phyloP scores from a whole-genome alignment of 2,113 vertebrate species.

The Egretta garzetta region DNA sequence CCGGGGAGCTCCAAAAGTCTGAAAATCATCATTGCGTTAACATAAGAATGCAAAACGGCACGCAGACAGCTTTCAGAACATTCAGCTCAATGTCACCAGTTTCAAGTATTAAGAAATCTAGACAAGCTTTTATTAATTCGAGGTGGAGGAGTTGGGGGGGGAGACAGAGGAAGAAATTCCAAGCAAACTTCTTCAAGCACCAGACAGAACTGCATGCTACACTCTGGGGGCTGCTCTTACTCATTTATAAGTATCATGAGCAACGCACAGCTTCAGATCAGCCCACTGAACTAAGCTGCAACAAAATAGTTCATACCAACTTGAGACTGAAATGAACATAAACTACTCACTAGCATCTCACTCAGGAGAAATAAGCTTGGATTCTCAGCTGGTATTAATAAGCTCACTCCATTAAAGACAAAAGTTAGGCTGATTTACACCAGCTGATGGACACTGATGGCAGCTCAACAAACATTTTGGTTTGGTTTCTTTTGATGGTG shows the following conservation, averaged over 20 bases:
- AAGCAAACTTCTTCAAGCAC: neutral
- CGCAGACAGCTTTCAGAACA: conserved; percentile 16
- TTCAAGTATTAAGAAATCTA: neutral
- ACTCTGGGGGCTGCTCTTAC: neutral
- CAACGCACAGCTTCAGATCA: neutral
- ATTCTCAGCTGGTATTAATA: neutral
- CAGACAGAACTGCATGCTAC: neutral
- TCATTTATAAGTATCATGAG: neutral
- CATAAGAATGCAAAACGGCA: conserved; percentile 71
- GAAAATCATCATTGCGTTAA: conserved; percentile 76
- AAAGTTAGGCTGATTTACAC: neutral
- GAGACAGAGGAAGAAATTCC: neutral
- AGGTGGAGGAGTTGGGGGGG: no score
- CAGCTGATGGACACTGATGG: neutral
- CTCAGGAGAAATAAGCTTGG: neutral
- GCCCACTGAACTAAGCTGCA: neutral
- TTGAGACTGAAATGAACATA: neutral
- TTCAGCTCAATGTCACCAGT: neutral
- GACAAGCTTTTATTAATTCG: neutral
- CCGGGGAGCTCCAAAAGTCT: conserved; percentile 92
- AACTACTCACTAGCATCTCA: neutral
- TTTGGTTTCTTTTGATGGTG: neutral
- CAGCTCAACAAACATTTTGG: neutral
- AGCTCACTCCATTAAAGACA: neutral
- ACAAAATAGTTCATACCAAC: neutral